A percentile compares a stretch with the other conserved stretches of the same genome.
These are phyloP conservation scores for Pseudochirops cupreus DNA, from an alignment of 2,797 vertebrate genomes.

Conservation along the genomic window DNA sequence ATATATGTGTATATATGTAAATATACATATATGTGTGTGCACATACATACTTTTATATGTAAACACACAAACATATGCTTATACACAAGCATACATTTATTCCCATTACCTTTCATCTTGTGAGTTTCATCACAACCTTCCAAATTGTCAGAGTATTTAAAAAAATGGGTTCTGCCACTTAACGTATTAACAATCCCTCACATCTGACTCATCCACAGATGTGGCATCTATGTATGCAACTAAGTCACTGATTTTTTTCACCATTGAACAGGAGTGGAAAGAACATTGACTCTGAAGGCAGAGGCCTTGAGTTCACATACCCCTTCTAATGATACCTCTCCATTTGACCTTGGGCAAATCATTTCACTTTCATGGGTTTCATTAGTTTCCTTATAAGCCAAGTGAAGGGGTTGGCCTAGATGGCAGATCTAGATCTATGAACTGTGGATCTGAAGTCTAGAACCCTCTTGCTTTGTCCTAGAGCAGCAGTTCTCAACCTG, in stretches of 20 bases:
- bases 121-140: neutral
- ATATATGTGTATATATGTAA: neutral
- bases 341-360: neutral
- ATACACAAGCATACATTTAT: no score
- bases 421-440: neutral
- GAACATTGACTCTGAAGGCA: neutral
- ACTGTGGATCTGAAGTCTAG: neutral
- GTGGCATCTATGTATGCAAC: neutral
- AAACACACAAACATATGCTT: no score
- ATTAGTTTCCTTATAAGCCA: conserved; percentile 28
- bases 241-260: neutral
- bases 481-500: neutral
- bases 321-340: neutral
- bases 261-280: neutral
- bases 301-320: neutral
- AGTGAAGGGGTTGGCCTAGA: neutral
- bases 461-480: neutral
- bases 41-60: no score
- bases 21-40: no score
- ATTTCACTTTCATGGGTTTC: neutral
- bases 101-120: neutral
- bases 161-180: neutral
- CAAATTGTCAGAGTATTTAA: neutral
- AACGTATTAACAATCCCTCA: neutral
- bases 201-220: neutral